phyloP scores from a whole-genome alignment of 2,113 vertebrate genomes.

The Atherinomorus stipes region DNA sequence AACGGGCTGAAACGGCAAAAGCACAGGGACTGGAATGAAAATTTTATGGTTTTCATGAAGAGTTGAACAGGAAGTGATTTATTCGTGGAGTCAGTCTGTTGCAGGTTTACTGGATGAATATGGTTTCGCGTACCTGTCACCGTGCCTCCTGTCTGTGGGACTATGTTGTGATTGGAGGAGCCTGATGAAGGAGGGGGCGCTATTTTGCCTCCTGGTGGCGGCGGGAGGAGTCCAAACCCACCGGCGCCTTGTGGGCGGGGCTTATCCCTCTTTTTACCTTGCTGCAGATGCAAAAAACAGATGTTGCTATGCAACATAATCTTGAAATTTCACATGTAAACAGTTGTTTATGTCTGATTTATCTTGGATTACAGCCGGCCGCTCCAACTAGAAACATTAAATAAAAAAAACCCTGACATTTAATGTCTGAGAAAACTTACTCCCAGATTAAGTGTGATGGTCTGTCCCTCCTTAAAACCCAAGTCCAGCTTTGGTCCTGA shows the following conservation, averaged over 20 bases:
- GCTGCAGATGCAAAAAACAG: constrained; percentile 67
- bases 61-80: too few species aligned
- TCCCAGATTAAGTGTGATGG: constrained; percentile 95
- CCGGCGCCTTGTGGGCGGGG: constrained; percentile 85
- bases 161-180: constrained; percentile 81
- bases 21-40: too few species aligned
- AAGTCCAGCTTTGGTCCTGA: constrained; percentile 90
- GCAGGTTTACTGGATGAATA: rapidly evolving
- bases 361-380: too few species aligned
- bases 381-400: too few species aligned
- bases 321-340: background rate
- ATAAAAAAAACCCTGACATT: background rate
- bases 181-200: constrained; percentile 76
- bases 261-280: constrained; percentile 91
- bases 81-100: background rate
- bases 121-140: constrained; percentile 36
- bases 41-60: background rate
- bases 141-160: constrained; percentile 59
- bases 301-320: background rate
- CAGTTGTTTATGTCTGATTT: too few species aligned
- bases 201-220: constrained; percentile 91
- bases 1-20: background rate
- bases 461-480: constrained; percentile 97
- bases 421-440: constrained; percentile 63
- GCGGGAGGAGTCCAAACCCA: constrained; percentile 90